These are phyloP conservation scores for Rosalia funebris DNA, from an alignment of 2,888 invertebrate species.

Conservation along the genomic window DNA sequence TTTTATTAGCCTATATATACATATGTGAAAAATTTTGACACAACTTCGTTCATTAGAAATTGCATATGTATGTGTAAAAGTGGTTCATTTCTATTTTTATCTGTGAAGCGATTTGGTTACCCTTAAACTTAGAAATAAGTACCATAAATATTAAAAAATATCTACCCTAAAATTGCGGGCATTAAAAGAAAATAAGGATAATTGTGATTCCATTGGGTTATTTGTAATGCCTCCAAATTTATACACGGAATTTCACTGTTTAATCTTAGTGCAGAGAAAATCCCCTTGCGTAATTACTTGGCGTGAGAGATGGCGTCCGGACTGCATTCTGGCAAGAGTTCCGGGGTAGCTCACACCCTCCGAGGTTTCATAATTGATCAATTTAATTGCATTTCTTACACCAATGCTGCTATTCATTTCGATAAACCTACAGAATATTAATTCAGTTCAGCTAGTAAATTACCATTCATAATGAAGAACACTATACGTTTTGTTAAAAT, in stretches of 20 bases:
- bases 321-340: constrained; percentile 55
- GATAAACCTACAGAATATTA: constrained; percentile 41
- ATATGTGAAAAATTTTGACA: no score
- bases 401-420: constrained; percentile 43
- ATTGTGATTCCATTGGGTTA: constrained; percentile 62
- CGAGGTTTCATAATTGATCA: constrained; percentile 51
- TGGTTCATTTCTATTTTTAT: no score
- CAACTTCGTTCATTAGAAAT: no score
- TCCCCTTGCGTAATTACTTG: constrained; percentile 62
- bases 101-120: background rate
- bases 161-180: constrained; percentile 52
- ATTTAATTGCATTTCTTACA: constrained; percentile 55
- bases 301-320: constrained; percentile 59
- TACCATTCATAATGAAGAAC: constrained; percentile 15
- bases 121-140: constrained; percentile 28
- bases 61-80: no score
- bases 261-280: constrained; percentile 62
- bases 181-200: constrained; percentile 62
- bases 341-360: constrained; percentile 41
- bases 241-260: constrained; percentile 62
- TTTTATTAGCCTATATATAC: no score
- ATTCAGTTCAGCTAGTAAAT: constrained; percentile 23
- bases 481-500: constrained; percentile 2
- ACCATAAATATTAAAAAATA: constrained; percentile 54
- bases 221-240: constrained; percentile 61